These are phyloP conservation scores for Jacana jacana DNA, from an alignment of 2,113 vertebrate species.

Conservation along the genomic window DNA sequence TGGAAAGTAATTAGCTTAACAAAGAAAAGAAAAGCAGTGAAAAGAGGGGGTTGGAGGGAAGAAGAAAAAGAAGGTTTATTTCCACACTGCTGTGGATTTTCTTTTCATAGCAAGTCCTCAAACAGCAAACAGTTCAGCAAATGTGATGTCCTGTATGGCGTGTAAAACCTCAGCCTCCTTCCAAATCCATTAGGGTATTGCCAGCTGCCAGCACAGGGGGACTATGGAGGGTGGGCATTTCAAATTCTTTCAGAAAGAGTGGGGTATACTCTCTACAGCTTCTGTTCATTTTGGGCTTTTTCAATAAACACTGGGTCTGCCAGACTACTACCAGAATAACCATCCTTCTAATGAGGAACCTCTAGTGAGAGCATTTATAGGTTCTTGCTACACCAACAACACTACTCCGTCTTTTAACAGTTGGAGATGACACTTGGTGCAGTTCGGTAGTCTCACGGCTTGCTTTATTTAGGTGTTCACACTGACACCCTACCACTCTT, in stretches of 20 bases:
- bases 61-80: neutral
- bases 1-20: constrained; percentile 20
- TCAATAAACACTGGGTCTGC: neutral
- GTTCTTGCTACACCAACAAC: neutral
- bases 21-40: neutral
- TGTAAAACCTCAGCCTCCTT: neutral
- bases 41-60: neutral
- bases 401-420: neutral
- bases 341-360: neutral
- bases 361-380: neutral
- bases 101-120: neutral
- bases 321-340: neutral
- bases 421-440: neutral
- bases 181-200: neutral
- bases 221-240: neutral
- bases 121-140: neutral
- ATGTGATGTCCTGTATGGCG: neutral
- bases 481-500: constrained; percentile 32
- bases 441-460: neutral
- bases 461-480: constrained; percentile 2
- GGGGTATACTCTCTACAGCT: neutral
- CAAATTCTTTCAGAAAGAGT: neutral
- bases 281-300: neutral
- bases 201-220: neutral
- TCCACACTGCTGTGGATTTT: neutral